phyloP scores from a whole-genome alignment of 92 coral and sea anemone genomes.

The Nematostella vectensis region DNA sequence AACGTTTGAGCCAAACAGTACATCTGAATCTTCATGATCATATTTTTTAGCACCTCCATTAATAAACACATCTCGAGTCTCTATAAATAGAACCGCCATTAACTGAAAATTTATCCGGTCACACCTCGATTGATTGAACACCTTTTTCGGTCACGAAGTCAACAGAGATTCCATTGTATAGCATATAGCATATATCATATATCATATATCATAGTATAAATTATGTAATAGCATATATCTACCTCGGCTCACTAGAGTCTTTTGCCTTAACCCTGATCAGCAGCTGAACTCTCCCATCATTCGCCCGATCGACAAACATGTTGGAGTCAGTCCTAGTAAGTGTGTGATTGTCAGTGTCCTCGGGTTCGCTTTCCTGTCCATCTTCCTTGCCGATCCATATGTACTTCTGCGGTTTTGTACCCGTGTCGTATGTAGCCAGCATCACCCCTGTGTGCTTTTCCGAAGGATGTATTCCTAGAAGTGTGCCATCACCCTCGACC shows the following conservation, averaged over 20 bases:
- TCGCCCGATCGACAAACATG: constrained; percentile 17
- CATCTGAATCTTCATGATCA: too few relatives aligned
- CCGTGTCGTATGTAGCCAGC: constrained; percentile 18
- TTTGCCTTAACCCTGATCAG: constrained; percentile 17
- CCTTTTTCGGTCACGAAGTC: too few relatives aligned
- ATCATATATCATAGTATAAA: too few relatives aligned
- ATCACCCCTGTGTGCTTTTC: constrained; percentile 18
- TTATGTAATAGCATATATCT: too few relatives aligned
- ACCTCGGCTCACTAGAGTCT: constrained; percentile 12
- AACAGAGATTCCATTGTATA: too few relatives aligned
- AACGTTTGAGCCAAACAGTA: too few relatives aligned
- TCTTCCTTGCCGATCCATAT: constrained; percentile 10
- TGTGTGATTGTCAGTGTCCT: background rate
- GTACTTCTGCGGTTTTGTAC: constrained; percentile 22
- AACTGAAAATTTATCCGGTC: too few relatives aligned
- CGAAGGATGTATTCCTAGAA: constrained; percentile 16
- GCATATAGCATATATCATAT: too few relatives aligned
- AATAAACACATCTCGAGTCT: too few relatives aligned
- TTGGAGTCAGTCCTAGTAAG: constrained; percentile 17
- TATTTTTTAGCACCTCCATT: too few relatives aligned
- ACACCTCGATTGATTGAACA: too few relatives aligned
- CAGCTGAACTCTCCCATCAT: constrained; percentile 17
- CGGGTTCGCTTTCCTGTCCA: background rate
- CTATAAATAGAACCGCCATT: too few relatives aligned
- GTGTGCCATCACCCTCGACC: constrained; percentile 7